Evolutionary conservation across 2,888 invertebrate species (phyloP).

Genomic region (Anodontia alba): DNA sequence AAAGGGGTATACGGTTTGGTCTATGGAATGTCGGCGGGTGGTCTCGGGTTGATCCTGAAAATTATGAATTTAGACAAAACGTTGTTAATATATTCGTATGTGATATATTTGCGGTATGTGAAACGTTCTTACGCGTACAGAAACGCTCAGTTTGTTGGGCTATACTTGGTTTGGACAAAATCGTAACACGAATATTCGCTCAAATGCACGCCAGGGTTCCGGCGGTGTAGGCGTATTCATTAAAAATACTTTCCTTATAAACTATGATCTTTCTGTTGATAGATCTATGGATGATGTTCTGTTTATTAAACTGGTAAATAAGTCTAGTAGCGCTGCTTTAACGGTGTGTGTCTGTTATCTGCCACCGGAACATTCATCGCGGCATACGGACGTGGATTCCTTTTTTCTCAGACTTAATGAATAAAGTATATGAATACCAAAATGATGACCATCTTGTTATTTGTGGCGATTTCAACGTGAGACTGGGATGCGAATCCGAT

Average conservation of each 20-base stretch:
- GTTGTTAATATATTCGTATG: neutral
- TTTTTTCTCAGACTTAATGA: conserved; percentile 9
- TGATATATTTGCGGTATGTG: conserved; percentile 20
- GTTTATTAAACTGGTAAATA: neutral
- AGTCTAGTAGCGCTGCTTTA: neutral
- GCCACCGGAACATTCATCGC: conserved; percentile 25
- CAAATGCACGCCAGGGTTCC: conserved; percentile 22
- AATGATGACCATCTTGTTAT: conserved; percentile 18
- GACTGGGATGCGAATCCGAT: conserved; percentile 20
- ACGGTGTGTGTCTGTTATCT: conserved; percentile 21
- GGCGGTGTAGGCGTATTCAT: conserved; percentile 29
- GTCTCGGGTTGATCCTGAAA: conserved; percentile 11
- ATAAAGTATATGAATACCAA: conserved; percentile 23
- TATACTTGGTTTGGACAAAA: conserved; percentile 29
- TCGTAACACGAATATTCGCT: conserved; percentile 3
- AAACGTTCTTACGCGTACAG: conserved; percentile 18
- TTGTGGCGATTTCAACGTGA: conserved; percentile 15
- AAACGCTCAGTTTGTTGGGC: neutral
- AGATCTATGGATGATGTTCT: conserved; percentile 7
- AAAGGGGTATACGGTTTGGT: conserved; percentile 16
- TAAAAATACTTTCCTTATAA: conserved; percentile 13
- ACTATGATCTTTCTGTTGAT: conserved; percentile 8
- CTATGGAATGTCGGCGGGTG: conserved; percentile 26
- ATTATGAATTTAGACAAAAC: conserved; percentile 5
- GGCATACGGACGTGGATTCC: conserved; percentile 1